Evolutionary conservation across 2,888 invertebrate genomes (phyloP), one percentile per base, ranked within the genome.

Genomic region (Macrophya annulata): DNA sequence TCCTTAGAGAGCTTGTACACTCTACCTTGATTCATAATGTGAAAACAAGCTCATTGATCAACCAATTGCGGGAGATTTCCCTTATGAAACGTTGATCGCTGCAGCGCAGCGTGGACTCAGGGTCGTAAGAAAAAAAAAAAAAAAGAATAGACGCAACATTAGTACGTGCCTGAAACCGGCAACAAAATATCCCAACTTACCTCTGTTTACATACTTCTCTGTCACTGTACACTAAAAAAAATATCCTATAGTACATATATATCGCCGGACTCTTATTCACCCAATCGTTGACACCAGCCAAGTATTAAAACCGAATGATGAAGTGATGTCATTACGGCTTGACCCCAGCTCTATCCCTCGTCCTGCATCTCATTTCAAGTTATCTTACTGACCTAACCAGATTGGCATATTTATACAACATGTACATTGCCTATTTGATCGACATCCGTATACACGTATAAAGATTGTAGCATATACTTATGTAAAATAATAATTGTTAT

Each of bases 121-220:
- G 62, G 76, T 59, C 65, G 77, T 85, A 88, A 89, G 88, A 91
- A 31, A 31, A 31, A 31, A 31, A 31, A 31, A 31, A 31, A 31
- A 31, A 31, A 91, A 92, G 91, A 91, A 92, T 91, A 92, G 91
- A 92, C 91, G 90, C 88, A 90, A 91, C 91, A 91, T 88, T 45
- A 85, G 91, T 92, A 92, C 92, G 92, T 93, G 92, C 90, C 89
- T 86, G 81, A 71, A 90, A 88, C 88, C 87, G 88, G 87, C 87
- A 93, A 93, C 92, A 92, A 86, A 45, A 48, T 65, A 10, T 83
- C 83, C 83, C 68, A 31, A 40, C 62, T 65, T 48, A 31, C 45
- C 48, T 5, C 25, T 83, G 82, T 83, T 83, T 83, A 83, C 48
- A 83, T 83, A 83, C 82, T 83, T 83, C 21, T 48, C 82, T 48